Evolutionary conservation across 2,888 invertebrate species (phyloP), one percentile per base, ranked within the genome.

Genomic region (Dorcus hopei): DNA sequence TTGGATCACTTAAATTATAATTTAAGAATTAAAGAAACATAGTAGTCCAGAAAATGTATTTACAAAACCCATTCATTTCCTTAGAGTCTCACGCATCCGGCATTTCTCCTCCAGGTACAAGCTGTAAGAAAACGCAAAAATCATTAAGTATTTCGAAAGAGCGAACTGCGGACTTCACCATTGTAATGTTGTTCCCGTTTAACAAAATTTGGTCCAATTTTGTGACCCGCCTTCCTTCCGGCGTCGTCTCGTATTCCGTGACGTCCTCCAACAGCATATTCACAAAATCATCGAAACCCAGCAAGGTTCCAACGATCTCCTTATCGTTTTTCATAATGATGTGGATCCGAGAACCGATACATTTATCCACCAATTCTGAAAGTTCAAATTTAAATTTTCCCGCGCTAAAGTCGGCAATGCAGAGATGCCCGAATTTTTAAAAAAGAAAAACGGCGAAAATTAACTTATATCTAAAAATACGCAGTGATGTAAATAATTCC

Each of bases 241-340:
- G 91, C 0, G 99, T 99, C 49, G 92, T 94, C 82, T 99, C 99
- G 75, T 95, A 97, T 80, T 97, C 97, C 0, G 95, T 96, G 3
- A 97, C 97, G 82, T 98, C 97, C 76, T 97, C 97, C 63, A 98
- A 78, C 51, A 98, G 84, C 97, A 98, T 98, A 77, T 98, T 98
- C 38, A 98, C 97, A 78, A 97, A 98, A 79, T 97, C 97, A 78
- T 98, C 98, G 77, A 98, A 98, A 6, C 98, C 99, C 65, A 96
- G 84, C 51, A 99, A 79, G 0, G 97, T 98, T 61, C 99, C 99
- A 9, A 98, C 97, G 79, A 99, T 96, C 85, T 99, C 99, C 80
- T 97, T 98, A 77, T 99, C 99, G 77, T 97, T 97, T 80, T 99
- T 99, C 99, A 99, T 99, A 63, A 99, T 97, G 26, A 99, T 98